Conservation (phyloP, 2,113 vertebrate species). For the Riparia riparia region DNA sequence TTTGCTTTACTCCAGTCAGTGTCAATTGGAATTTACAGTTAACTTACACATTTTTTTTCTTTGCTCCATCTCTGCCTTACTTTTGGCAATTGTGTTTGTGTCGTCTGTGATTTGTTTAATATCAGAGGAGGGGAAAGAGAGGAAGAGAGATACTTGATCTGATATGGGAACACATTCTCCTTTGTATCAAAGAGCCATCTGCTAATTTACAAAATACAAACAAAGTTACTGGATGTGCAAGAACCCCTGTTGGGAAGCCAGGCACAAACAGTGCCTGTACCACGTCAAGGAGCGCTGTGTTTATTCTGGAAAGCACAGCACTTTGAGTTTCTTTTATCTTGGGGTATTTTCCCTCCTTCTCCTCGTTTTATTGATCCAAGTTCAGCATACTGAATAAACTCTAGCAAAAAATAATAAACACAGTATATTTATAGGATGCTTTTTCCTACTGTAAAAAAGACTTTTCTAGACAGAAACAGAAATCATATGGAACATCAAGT, state of each 20-base stretch:
- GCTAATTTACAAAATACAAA: conserved; percentile 73
- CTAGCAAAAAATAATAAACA: conserved; percentile 27
- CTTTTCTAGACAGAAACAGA: not conserved
- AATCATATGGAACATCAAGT: not conserved
- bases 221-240: conserved; percentile 66
- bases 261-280: conserved; percentile 51
- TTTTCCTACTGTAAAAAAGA: not conserved
- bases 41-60: not conserved
- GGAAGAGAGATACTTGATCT: not conserved
- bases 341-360: conserved; percentile 22
- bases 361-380: conserved; percentile 14
- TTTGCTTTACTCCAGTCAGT: not conserved
- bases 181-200: conserved; percentile 72
- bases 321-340: conserved; percentile 24
- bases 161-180: conserved; percentile 35
- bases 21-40: not conserved
- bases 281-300: conserved; percentile 23
- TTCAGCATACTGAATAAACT: not conserved
- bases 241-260: conserved; percentile 52
- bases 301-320: conserved; percentile 41
- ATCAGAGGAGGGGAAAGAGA: not conserved
- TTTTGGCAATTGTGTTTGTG: not conserved
- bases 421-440: not conserved
- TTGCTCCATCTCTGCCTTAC: not conserved
- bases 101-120: conserved; percentile 27